Evolutionary conservation across 2,888 invertebrate genomes (phyloP).

Genomic region (Aphodius sticticus): DNA sequence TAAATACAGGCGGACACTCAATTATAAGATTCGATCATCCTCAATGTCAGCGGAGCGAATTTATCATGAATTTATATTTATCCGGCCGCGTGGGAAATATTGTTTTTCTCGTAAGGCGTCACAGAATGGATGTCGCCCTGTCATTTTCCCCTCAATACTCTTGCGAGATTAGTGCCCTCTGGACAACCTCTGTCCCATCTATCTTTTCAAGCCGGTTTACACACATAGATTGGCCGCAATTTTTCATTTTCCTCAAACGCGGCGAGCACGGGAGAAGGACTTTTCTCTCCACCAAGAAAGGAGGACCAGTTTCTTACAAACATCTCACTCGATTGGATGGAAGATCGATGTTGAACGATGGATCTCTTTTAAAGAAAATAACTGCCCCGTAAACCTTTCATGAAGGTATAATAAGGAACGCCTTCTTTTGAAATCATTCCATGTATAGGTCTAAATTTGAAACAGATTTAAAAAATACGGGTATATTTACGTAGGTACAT

Average conservation of each 20-base stretch:
- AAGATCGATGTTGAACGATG: background rate
- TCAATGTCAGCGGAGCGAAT: conserved; percentile 21
- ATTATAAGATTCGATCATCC: conserved; percentile 21
- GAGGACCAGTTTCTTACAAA: background rate
- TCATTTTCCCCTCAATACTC: conserved; percentile 21
- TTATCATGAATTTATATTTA: conserved; percentile 22
- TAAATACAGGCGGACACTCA: conserved; percentile 16
- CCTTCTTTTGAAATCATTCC: background rate
- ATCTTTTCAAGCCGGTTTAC: conserved; percentile 14
- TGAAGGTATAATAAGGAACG: background rate
- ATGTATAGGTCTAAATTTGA: too few species aligned
- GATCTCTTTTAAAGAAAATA: background rate
- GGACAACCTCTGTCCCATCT: conserved; percentile 23
- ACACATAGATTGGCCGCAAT: conserved; percentile 21
- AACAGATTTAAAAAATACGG: too few species aligned
- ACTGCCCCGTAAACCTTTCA: background rate
- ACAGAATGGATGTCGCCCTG: conserved; percentile 19
- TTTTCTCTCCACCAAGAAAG: background rate
- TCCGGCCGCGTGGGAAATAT: conserved; percentile 17
- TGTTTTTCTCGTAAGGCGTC: conserved; percentile 18
- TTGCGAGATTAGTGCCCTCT: conserved; percentile 11
- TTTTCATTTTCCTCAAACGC: conserved; percentile 17
- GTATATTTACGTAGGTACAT: too few species aligned
- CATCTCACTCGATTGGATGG: background rate
- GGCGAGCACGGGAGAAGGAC: background rate